phyloP scores from a whole-genome alignment of 2,888 invertebrate genomes.

The Camptogramma bilineatum region DNA sequence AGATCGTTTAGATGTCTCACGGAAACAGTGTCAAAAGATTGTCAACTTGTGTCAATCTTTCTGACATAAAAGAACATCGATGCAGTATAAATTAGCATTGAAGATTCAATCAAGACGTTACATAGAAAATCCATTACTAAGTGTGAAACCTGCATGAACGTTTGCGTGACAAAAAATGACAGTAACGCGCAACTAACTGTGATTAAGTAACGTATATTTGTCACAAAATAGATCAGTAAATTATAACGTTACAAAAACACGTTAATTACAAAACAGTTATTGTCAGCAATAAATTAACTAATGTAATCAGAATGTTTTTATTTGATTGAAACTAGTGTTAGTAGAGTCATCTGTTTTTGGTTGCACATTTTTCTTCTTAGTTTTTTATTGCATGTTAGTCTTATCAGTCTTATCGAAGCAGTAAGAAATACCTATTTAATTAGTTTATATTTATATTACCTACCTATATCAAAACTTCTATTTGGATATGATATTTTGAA shows the following conservation, averaged over 20 bases:
- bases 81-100: slow-evolving; percentile 18
- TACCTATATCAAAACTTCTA: too few relatives aligned
- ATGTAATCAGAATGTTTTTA: slow-evolving; percentile 22
- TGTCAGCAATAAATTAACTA: slow-evolving; percentile 28
- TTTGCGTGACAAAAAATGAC: slow-evolving; percentile 26
- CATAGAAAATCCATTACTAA: slow-evolving; percentile 27
- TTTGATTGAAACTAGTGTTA: slow-evolving; percentile 15
- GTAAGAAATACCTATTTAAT: too few relatives aligned
- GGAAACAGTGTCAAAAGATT: slow-evolving; percentile 19
- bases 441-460: too few relatives aligned
- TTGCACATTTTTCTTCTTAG: neutral
- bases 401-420: too few relatives aligned
- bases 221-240: slow-evolving; percentile 30
- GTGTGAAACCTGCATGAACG: slow-evolving; percentile 11
- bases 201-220: slow-evolving; percentile 27
- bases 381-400: neutral
- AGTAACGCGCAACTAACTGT: neutral
- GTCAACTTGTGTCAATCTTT: slow-evolving; percentile 21
- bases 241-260: slow-evolving; percentile 34
- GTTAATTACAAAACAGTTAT: slow-evolving; percentile 28
- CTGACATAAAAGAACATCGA: slow-evolving; percentile 12
- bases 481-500: too few relatives aligned
- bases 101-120: slow-evolving; percentile 26
- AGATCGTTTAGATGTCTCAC: slow-evolving; percentile 8
- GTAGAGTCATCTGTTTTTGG: neutral